A percentile compares a stretch with the other conserved stretches of the same genome.
Conservation (phyloP, 2,797 vertebrate genomes). For the Pangasius macronema region DNA sequence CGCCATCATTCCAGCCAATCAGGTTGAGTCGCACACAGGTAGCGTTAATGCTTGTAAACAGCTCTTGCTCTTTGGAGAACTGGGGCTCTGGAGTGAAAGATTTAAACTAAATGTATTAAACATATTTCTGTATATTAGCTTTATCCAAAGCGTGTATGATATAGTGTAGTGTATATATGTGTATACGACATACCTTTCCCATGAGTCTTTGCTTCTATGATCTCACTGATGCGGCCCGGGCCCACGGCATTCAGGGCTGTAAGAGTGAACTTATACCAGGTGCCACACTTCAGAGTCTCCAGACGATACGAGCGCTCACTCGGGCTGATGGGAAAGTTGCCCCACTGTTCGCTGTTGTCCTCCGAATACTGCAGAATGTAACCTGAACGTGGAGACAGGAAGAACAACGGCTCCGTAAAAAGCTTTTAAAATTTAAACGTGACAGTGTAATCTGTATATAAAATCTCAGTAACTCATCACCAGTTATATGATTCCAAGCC, state of each 20-base stretch:
- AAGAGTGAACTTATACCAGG: slow-evolving; percentile 99
- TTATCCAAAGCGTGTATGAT: background rate
- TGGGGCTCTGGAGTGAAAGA: slow-evolving; percentile 83
- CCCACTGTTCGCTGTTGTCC: slow-evolving; percentile 98
- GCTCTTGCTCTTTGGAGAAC: slow-evolving; percentile 96
- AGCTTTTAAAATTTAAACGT: no score
- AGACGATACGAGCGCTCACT: slow-evolving; percentile 92
- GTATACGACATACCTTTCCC: slow-evolving; percentile 84
- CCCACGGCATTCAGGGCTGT: slow-evolving; percentile 97
- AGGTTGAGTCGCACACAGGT: slow-evolving; percentile 91
- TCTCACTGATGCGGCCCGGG: slow-evolving; percentile 95
- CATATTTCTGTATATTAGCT: background rate
- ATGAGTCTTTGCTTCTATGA: slow-evolving; percentile 96
- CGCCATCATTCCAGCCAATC: slow-evolving; percentile 94
- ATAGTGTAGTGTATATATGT: background rate
- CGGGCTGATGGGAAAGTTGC: slow-evolving; percentile 93
- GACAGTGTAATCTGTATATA: no score
- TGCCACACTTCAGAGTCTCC: slow-evolving; percentile 93
- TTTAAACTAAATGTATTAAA: background rate
- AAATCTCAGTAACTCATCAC: no score
- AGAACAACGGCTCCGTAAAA: background rate
- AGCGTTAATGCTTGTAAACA: slow-evolving; percentile 92
- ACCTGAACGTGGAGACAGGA: slow-evolving; percentile 68
- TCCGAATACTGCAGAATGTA: slow-evolving; percentile 98
- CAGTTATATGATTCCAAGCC: no score